Evolutionary conservation across 2,888 invertebrate genomes (phyloP), one percentile per base, ranked within the genome.

Genomic region (Cataglyphis cursor): DNA sequence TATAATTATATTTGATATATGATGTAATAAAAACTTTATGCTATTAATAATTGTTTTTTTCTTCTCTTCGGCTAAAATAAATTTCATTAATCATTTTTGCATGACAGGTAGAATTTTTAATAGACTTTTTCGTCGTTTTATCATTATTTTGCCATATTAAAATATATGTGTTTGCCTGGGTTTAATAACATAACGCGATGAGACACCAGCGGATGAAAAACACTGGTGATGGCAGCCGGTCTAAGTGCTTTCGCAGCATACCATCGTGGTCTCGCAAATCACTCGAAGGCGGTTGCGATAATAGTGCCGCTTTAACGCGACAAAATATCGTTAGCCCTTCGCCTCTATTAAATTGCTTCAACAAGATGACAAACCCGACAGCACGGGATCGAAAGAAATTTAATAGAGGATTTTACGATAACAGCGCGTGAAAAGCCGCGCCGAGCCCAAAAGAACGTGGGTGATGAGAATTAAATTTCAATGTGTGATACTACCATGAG

Each of bases 261-360:
- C 76, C 62, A 48, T 41, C 61, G 80, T 57, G 87, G 78, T 75
- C 84, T 87, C 82, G 84, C 88, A 88, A 88, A 88, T 88, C 84
- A 88, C 81, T 82, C 82, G 65, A 66, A 35, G 35, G 65, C 18
- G 78, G 64, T 21, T 62, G 62, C 48, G 65, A 81, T 81, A 80
- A 57, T 24, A 62, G 81, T 75, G 51, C 41, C 41, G 24, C 61
- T 31, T 57, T 64, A 62, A 41, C 59, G 61, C 54, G 87, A 64
- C 81, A 80, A 82, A 87, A 84, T 66, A 73, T 82, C 80, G 59
- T 87, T 76, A 84, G 81, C 75, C 31, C 54, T 65, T 75, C 81
- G 78, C 44, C 59, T 61, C 44, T 59, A 59, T 80, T 70, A 80
- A 80, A 80, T 80, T 72, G 78, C 59, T 59, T 72, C 78, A 24